A percentile compares a stretch with the other conserved stretches of the same genome.
Evolutionary conservation across 2,797 vertebrate species (phyloP).

Genomic region (Hydrophis major): DNA sequence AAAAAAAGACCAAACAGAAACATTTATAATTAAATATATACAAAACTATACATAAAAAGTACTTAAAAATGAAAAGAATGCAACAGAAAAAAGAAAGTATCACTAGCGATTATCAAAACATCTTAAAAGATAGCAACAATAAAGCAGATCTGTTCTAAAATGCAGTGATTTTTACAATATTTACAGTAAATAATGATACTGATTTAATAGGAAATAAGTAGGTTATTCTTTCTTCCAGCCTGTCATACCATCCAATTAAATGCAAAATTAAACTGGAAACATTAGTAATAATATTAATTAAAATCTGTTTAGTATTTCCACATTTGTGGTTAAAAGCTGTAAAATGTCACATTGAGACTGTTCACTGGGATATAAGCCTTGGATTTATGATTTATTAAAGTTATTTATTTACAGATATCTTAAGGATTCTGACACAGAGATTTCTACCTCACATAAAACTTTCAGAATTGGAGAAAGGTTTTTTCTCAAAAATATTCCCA

Average conservation of each 20-base stretch:
- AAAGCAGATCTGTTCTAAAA: not conserved
- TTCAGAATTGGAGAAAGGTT: constrained; percentile 79
- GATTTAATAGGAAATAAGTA: not conserved
- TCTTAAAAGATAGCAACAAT: not conserved
- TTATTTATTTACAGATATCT: constrained; percentile 76
- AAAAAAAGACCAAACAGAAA: not conserved
- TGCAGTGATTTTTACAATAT: not conserved
- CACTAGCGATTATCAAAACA: not conserved
- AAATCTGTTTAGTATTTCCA: not conserved
- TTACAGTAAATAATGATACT: not conserved
- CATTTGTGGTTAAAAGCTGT: not conserved
- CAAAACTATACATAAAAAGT: not conserved
- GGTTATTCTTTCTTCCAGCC: not conserved
- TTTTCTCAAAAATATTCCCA: constrained; percentile 88
- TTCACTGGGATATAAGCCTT: not conserved
- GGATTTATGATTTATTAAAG: constrained; percentile 1
- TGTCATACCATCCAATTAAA: not conserved
- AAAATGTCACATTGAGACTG: not conserved
- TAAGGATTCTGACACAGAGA: constrained; percentile 86
- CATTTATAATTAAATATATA: not conserved
- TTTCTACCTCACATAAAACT: constrained; percentile 89
- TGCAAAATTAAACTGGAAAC: not conserved
- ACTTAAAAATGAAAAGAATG: not conserved
- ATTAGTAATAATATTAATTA: not conserved
- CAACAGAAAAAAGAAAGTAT: not conserved